These are phyloP conservation scores for Coryphaenoides rupestris DNA, from an alignment of 2,113 vertebrate genomes.

Conservation along the genomic window DNA sequence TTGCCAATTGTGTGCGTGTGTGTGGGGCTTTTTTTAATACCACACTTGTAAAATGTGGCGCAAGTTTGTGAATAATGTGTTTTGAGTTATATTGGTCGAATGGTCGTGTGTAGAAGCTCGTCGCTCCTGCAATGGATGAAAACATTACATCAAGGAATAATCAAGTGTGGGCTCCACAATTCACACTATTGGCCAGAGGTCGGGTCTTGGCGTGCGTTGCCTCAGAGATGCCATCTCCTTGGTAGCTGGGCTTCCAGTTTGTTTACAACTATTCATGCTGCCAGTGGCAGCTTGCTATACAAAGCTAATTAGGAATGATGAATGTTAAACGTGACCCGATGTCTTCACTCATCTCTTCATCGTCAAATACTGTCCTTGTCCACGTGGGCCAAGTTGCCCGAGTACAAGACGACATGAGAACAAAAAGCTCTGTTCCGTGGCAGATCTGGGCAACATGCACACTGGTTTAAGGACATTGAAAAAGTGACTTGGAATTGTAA, in stretches of 20 bases:
- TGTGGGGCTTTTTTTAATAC: background rate
- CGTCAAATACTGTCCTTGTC: background rate
- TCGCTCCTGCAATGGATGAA: background rate
- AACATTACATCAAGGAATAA: slow-evolving; percentile 2
- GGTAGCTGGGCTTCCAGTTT: slow-evolving; percentile 12
- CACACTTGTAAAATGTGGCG: background rate
- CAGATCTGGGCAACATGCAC: slow-evolving; percentile 33
- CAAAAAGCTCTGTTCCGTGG: slow-evolving; percentile 19
- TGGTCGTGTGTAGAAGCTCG: background rate
- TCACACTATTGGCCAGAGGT: slow-evolving; percentile 11
- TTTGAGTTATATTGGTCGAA: background rate
- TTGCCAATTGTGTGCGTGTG: no score
- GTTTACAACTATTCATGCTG: background rate
- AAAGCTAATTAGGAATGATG: slow-evolving; percentile 32
- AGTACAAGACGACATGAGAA: background rate
- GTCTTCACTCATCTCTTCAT: slow-evolving; percentile 13
- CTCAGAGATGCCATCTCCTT: background rate
- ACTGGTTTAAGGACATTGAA: background rate
- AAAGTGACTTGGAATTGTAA: background rate
- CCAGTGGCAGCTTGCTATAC: slow-evolving; percentile 23
- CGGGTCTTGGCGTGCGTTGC: background rate
- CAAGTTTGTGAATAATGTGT: background rate
- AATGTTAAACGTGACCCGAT: slow-evolving; percentile 33
- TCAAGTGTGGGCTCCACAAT: background rate
- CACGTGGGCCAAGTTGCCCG: background rate